These are phyloP conservation scores for Aleiodes sp. DNA, from an alignment of 1,140 invertebrate species.

Conservation along the genomic window DNA sequence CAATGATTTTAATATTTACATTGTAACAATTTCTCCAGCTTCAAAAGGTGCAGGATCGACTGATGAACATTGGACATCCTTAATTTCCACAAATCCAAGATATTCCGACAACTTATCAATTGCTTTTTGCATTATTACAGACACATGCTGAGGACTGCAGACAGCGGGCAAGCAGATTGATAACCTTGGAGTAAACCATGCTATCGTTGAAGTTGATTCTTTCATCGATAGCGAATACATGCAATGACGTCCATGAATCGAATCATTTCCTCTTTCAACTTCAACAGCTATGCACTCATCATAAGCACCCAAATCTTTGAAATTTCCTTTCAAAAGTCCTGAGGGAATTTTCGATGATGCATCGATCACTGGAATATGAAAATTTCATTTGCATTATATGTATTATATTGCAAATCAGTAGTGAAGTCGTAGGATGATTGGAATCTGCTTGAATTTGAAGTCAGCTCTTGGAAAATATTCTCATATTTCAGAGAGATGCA, in stretches of 20 bases:
- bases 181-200: conserved; percentile 5
- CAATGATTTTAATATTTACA: not conserved
- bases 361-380: conserved; percentile 51
- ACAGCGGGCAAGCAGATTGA: conserved; percentile 39
- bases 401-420: no score
- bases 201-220: not conserved
- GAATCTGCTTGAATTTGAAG: no score
- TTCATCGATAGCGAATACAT: conserved; percentile 26
- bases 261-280: not conserved
- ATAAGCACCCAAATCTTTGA: conserved; percentile 51
- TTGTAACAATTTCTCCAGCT: not conserved
- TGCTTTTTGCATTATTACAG: conserved; percentile 21
- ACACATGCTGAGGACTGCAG: conserved; percentile 14
- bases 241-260: conserved; percentile 39
- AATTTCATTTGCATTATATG: no score
- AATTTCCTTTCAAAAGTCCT: conserved; percentile 52
- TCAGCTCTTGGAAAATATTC: no score
- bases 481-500: no score
- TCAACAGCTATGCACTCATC: conserved; percentile 50
- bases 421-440: no score
- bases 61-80: not conserved
- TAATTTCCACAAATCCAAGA: not conserved
- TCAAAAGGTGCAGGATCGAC: not conserved
- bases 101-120: not conserved
- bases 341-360: conserved; percentile 52